phyloP scores from a whole-genome alignment of 2,797 vertebrate species.

The Oryzias sinensis region DNA sequence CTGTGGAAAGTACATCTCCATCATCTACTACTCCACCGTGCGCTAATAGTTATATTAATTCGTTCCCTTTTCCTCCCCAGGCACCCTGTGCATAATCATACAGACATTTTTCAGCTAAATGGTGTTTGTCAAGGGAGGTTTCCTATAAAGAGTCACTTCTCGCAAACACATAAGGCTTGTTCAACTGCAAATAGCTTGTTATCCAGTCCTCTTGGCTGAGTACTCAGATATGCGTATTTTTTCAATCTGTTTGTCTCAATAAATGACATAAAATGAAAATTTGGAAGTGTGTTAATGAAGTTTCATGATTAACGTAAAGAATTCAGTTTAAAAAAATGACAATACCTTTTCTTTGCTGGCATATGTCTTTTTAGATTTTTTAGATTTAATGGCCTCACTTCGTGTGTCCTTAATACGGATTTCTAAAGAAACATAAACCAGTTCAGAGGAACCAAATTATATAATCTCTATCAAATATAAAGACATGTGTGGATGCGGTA shows the following conservation, averaged over 20 bases:
- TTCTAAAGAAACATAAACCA: no score
- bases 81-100: conserved; percentile 68
- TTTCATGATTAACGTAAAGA: neutral
- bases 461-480: no score
- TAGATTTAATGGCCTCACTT: no score
- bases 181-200: conserved; percentile 71
- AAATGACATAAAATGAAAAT: conserved; percentile 20
- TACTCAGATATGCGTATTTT: neutral
- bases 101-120: conserved; percentile 76
- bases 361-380: no score
- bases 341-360: neutral
- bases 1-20: conserved; percentile 77
- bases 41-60: conserved; percentile 79
- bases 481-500: no score
- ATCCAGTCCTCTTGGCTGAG: conserved; percentile 50
- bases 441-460: no score
- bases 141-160: conserved; percentile 63
- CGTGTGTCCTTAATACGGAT: no score
- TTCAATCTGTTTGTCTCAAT: conserved; percentile 39
- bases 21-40: conserved; percentile 67
- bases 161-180: conserved; percentile 60
- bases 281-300: no score
- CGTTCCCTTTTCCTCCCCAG: conserved; percentile 54
- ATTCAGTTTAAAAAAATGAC: neutral
- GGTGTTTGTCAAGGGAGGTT: conserved; percentile 73